Base-by-base conservation (phyloP, 1,140 invertebrate genomes). In the Chymomyza costata region DNA sequence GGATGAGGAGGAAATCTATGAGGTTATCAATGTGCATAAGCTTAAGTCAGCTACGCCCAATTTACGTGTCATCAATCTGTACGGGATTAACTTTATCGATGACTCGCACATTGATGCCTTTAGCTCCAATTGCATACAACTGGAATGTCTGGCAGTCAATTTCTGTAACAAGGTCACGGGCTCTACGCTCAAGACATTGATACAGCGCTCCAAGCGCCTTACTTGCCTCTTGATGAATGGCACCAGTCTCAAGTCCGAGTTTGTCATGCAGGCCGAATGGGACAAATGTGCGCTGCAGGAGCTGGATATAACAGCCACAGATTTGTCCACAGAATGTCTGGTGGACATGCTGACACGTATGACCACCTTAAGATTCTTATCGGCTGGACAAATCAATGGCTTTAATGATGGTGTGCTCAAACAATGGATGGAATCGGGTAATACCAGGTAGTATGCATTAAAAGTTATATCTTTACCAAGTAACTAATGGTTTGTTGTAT, bases 1-100 rank as follows among this genome's bases (percentile, higher is more conserved):
- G 83, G 97, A 99, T 81, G 98, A 99, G 83, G 98, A 99, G 85
- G 97, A 99, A 88, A 97, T 99, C 67, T 99, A 99, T 86, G 98
- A 99, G 88, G 98, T 99, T 0, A 97, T 99, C 62, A 99, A 99
- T 85, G 96, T 99, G 13, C 97, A 99, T 86, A 99, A 98, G 81
- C 87, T 99, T 2, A 99, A 99, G 85, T 95, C 94, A 8, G 96
- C 96, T 0, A 96, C 96, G 0, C 97, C 97, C 0, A 99, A 99
- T 87, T 87, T 99, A 13, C 88, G 95, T 54, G 95, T 98, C 2
- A 97, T 99, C 61, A 98, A 98, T 86, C 86, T 99, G 14, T 99
- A 97, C 84, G 97, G 97, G 0, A 98, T 99, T 47, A 97, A 97
- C 84, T 99, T 99, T 69, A 94, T 99, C 1, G 97, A 99, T 76